phyloP scores from a whole-genome alignment of 1,140 invertebrate genomes.

The Drosophila guanche region DNA sequence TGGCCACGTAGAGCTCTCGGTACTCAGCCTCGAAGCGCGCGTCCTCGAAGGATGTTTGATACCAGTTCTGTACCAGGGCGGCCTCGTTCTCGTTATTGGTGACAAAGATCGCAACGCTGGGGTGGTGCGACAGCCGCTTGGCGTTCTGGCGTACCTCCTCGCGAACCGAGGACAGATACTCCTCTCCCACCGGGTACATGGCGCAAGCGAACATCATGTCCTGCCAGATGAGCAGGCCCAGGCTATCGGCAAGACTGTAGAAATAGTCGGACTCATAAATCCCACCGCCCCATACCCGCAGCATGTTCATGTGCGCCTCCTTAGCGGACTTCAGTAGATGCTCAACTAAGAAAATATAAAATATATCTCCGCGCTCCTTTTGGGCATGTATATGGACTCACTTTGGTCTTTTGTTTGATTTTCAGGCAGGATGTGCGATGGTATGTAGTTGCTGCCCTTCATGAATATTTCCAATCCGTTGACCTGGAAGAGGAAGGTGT shows the following conservation, averaged over 20 bases:
- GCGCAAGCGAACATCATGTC: conserved; percentile 99
- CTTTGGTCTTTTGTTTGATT: conserved; percentile 84
- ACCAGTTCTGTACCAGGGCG: conserved; percentile 94
- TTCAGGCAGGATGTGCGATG: conserved; percentile 94
- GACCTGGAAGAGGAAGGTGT: conserved; percentile 94
- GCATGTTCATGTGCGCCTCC: conserved; percentile 95
- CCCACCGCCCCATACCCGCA: conserved; percentile 99
- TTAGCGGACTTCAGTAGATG: conserved; percentile 89
- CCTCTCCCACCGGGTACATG: conserved; percentile 93
- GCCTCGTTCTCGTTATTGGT: conserved; percentile 99
- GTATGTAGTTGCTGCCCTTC: conserved; percentile 98
- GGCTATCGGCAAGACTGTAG: conserved; percentile 92
- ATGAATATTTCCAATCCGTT: conserved; percentile 96
- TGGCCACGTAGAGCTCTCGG: conserved; percentile 92
- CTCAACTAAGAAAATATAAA: conserved; percentile 71
- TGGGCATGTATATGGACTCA: conserved; percentile 30
- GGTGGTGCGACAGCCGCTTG: conserved; percentile 92
- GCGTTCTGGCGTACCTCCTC: conserved; percentile 94
- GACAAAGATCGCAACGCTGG: conserved; percentile 94
- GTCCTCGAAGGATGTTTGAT: conserved; percentile 86
- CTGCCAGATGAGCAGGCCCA: conserved; percentile 94
- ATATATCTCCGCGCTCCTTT: neutral
- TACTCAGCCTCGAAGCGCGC: conserved; percentile 91
- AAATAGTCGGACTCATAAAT: conserved; percentile 96
- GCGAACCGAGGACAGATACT: conserved; percentile 90